Base-by-base conservation (phyloP, 2,113 vertebrate species). In the Prionailurus bengalensis region DNA sequence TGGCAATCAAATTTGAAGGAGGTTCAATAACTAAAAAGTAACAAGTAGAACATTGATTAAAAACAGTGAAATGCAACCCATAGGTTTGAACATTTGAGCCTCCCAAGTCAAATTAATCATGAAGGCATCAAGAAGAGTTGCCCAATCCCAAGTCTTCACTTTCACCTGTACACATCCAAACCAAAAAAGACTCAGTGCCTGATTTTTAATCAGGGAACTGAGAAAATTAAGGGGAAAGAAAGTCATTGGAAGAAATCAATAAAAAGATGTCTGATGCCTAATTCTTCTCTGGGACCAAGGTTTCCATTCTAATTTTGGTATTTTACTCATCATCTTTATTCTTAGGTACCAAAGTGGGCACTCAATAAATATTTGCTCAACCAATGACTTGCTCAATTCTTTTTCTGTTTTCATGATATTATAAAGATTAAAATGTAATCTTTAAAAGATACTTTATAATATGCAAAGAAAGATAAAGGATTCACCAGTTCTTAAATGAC, bases 1-100 rank as follows among this genome's bases (percentile, higher is more conserved):
- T 98, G 55, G 99, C 99, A 68, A 99, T 98, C 82, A 99, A 98
- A 98, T 99, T 99, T 66, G 99, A 99, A 91, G 99, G 99, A 89
- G 99, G 99, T 36, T 99, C 99, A n/a, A 99, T 98, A 73, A 98
- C 99, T 99, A 85, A 98, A 97, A 98, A 96, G 68, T 36, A 94
- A 96, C 90, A 96, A 74, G 2, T 89, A 97, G 90, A 79, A 90
- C 45, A 93, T 84, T 55, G 71, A 79, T 92, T 88, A 83, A 45
- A 74, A 94, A 33, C 10, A 95, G 15, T 8, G 33, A 53, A 25
- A 79, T 17, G 7, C 16, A 88, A 21, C 14, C 73, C 45, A 61
- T 33, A 82, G 6, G 13, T 53, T 17, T 63, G 78, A 6, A 42
- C 9, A 3, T 92, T 96, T 42, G 66, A 45, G 42, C 87, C 33